Conservation (phyloP, 2,113 vertebrate genomes). For the Procavia capensis region DNA sequence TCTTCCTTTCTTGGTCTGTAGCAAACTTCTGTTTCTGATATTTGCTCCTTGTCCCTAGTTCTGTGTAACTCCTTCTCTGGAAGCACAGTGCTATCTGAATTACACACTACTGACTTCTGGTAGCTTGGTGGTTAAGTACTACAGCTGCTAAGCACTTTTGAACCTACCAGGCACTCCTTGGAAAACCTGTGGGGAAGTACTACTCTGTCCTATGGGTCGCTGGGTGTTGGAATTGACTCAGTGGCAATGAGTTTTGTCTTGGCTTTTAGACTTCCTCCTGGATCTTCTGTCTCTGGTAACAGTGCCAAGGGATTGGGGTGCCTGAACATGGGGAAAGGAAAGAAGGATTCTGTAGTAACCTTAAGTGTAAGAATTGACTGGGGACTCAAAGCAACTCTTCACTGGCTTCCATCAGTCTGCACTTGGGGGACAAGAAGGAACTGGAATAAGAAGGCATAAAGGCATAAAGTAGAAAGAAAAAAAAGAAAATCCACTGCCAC, state of each 20-base stretch:
- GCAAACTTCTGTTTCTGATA: neutral
- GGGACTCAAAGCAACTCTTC: neutral
- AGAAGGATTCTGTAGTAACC: neutral
- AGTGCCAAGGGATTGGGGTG: neutral
- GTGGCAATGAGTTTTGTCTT: no score
- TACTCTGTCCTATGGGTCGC: no score
- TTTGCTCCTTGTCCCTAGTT: neutral
- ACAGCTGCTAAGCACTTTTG: no score
- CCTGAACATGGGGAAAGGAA: neutral
- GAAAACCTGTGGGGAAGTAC: no score
- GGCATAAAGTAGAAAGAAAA: neutral
- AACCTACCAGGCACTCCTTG: no score
- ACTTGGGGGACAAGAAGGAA: neutral
- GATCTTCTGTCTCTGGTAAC: neutral
- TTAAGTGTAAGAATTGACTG: neutral
- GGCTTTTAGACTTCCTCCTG: no score
- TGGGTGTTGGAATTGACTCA: no score
- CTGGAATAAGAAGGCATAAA: neutral
- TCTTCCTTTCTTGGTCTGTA: neutral
- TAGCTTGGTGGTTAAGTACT: no score
- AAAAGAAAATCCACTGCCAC: no score
- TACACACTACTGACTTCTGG: neutral
- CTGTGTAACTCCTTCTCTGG: neutral
- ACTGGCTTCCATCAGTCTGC: neutral
- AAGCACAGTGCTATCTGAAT: rapidly evolving